Conservation (phyloP, 2,113 vertebrate species). For the Toxotes jaculatrix region DNA sequence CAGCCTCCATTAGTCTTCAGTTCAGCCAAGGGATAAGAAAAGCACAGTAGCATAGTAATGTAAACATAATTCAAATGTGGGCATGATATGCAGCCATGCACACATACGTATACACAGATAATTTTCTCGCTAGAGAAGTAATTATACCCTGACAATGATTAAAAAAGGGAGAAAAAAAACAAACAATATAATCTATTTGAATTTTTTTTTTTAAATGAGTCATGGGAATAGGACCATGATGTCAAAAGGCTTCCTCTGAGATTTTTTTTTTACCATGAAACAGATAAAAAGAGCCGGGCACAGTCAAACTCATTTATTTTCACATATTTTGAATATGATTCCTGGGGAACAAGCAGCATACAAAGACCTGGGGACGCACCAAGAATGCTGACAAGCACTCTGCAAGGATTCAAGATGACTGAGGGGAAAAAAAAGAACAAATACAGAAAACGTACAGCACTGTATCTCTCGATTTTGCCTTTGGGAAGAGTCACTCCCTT, state of each 20-base stretch:
- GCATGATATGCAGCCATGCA: background rate
- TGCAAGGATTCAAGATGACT: constrained; percentile 38
- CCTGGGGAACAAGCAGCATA: constrained; percentile 36
- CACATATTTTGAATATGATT: constrained; percentile 55
- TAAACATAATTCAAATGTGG: constrained; percentile 51
- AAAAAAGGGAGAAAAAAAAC: background rate
- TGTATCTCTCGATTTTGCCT: constrained; percentile 22
- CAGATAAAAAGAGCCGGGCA: constrained; percentile 19
- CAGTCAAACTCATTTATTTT: constrained; percentile 65
- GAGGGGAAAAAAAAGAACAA: constrained; percentile 10
- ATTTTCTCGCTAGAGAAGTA: constrained; percentile 39
- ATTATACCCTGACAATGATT: constrained; percentile 58
- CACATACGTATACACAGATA: background rate
- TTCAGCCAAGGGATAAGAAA: constrained; percentile 32
- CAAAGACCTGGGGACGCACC: constrained; percentile 54
- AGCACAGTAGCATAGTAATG: constrained; percentile 35
- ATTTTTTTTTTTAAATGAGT: background rate
- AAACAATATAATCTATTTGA: constrained; percentile 50
- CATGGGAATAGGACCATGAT: constrained; percentile 10
- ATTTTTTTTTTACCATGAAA: constrained; percentile 31
- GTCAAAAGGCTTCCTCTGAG: constrained; percentile 23
- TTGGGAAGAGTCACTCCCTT: constrained; percentile 36
- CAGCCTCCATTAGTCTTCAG: constrained; percentile 44
- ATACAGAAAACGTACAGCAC: constrained; percentile 28
- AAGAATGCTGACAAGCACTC: constrained; percentile 67